These are phyloP conservation scores for Pelobates cultripes DNA, from an alignment of 2,797 vertebrate species.

Conservation along the genomic window DNA sequence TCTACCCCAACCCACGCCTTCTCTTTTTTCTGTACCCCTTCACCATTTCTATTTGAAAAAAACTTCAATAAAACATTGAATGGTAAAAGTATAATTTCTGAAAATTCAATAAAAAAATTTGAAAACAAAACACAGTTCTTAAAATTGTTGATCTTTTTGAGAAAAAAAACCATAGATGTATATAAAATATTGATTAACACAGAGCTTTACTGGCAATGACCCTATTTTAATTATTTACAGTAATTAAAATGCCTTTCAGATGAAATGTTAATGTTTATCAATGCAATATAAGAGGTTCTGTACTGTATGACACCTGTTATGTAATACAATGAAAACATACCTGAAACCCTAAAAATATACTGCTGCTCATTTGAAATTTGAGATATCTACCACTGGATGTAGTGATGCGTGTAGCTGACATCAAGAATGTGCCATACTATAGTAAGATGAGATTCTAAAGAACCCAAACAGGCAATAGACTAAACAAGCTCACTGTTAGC, in stretches of 20 bases:
- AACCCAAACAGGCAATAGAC: background rate
- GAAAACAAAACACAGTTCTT: too few relatives aligned
- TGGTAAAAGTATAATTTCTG: background rate
- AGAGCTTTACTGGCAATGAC: too few relatives aligned
- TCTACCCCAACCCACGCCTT: too few relatives aligned
- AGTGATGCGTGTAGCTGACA: constrained; percentile 7
- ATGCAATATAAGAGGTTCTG: background rate
- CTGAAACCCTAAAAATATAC: background rate
- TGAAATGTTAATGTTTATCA: background rate
- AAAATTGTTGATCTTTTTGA: too few relatives aligned
- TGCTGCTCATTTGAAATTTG: background rate
- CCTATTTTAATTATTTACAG: too few relatives aligned
- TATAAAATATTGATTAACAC: too few relatives aligned
- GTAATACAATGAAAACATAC: constrained; percentile 8
- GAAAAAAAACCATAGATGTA: too few relatives aligned
- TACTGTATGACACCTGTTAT: constrained; percentile 12
- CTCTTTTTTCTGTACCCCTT: background rate
- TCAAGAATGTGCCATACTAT: constrained; percentile 12
- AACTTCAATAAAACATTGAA: background rate
- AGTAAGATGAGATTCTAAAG: background rate
- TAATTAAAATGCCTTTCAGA: too few relatives aligned
- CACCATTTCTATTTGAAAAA: background rate
- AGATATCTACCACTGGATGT: background rate
- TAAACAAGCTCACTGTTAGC: constrained; percentile 6
- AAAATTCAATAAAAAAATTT: background rate